Base-by-base conservation (phyloP, 2,888 invertebrate genomes). In the Saturnia japonica region DNA sequence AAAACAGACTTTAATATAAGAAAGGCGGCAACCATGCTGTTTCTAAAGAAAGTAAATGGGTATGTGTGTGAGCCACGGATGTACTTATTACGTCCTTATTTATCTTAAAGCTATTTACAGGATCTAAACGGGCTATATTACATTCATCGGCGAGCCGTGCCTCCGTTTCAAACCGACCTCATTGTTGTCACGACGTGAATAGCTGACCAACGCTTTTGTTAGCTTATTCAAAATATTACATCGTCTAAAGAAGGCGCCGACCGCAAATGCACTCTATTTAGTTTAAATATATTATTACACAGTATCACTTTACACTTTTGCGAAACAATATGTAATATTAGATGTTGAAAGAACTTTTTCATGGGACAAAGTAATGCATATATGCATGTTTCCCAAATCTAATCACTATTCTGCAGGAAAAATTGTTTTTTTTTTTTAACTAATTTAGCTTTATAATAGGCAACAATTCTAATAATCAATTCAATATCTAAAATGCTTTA, bases 171-270 rank as follows among this genome's bases (percentile, higher is more conserved):
- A 82, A 71, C 75, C 75, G 69, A 71, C 70, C 71, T 80, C 79
- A 85, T 87, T 86, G 84, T 85, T 83, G 79, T 77, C 77, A 75
- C 74, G 73, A 74, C 78, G 75, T 82, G 80, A 85, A 82, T 83
- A 80, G 81, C 81, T 82, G 79, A 81, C 82, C 80, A 72, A 79
- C 77, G 82, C 80, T 85, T 86, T 89, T 89, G 85, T 87, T 85
- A 82, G 76, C 64, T 75, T 74, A 77, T 82, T 82, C 77, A 82
- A 82, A 84, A 82, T 84, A 84, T 79, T 76, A 82, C 81, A 83
- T 83, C 78, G 77, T 80, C 78, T 74, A 81, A 80, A 78, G 80
- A 83, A 80, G 80, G 80, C 76, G 79, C 77, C 76, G 74, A 78
- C 74, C 74, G 71, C 79, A 74, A 75, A 73, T 74, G 67, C 73